Conservation (phyloP, 2,888 invertebrate genomes). For the Aspidapion aeneum region DNA sequence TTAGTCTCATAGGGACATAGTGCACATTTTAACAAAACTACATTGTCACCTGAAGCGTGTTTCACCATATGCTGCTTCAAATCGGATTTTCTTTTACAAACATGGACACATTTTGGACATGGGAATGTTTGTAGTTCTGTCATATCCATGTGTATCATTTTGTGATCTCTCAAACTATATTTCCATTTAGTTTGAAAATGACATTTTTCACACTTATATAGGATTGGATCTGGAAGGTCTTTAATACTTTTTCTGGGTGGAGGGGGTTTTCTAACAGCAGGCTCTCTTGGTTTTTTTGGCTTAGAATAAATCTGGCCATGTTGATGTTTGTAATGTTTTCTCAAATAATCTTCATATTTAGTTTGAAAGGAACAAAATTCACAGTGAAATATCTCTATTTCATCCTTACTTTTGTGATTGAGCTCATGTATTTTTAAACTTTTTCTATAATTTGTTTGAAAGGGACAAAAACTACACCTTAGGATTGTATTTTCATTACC, state of each 20-base stretch:
- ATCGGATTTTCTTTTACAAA: constrained; percentile 2
- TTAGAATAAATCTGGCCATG: background rate
- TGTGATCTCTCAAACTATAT: constrained; percentile 4
- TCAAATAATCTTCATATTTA: background rate
- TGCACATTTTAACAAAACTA: background rate
- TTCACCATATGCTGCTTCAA: constrained; percentile 8
- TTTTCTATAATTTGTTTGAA: background rate
- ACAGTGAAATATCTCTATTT: constrained; percentile 19
- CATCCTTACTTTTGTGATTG: background rate
- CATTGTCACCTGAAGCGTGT: constrained; percentile 3
- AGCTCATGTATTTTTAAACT: background rate
- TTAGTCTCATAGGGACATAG: background rate
- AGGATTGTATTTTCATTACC: background rate
- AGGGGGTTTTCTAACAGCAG: background rate
- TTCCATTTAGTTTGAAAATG: constrained; percentile 19
- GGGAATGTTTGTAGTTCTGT: background rate
- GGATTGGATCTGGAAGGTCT: background rate
- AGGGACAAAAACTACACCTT: background rate
- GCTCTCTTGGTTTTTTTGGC: too few species aligned
- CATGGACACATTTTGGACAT: constrained; percentile 8
- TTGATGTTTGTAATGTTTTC: background rate
- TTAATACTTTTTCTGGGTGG: background rate
- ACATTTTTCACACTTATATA: constrained; percentile 4
- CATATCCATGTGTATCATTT: constrained; percentile 11
- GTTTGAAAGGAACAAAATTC: background rate